A percentile compares a stretch with the other conserved stretches of the same genome.
Conservation (phyloP, 2,113 vertebrate species). For the Cyprinodon brontotheroides region DNA sequence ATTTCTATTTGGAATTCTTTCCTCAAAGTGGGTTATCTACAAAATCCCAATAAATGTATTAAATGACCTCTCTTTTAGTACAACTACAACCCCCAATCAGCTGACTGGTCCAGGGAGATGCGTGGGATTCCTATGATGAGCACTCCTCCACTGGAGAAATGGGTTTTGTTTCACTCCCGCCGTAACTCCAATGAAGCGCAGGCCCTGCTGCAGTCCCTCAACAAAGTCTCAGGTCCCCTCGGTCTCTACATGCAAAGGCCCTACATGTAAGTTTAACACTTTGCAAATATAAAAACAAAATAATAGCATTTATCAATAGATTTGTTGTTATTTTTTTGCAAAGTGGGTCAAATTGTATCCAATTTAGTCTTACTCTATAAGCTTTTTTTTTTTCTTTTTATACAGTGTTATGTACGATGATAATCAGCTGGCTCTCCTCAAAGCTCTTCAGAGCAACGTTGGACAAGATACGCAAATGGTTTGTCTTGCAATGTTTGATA, state of each 20-base stretch:
- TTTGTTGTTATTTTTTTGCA: neutral
- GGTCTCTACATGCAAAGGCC: conserved; percentile 84
- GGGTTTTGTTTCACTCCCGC: conserved; percentile 85
- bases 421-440: conserved; percentile 86
- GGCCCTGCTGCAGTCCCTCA: conserved; percentile 83
- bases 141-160: conserved; percentile 81
- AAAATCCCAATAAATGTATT: neutral
- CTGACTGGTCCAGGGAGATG: conserved; percentile 90
- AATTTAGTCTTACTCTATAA: neutral
- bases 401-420: conserved; percentile 91
- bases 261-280: conserved; percentile 78
- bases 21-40: neutral
- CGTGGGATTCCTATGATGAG: conserved; percentile 82
- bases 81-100: conserved; percentile 83
- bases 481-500: conserved; percentile 32
- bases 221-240: conserved; percentile 84
- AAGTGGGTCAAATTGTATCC: neutral
- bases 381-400: neutral
- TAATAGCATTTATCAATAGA: too few relatives aligned
- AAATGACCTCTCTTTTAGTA: conserved; percentile 73
- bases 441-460: conserved; percentile 84
- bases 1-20: neutral
- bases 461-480: conserved; percentile 86
- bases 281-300: neutral
- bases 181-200: conserved; percentile 82